Evolutionary conservation across 2,797 vertebrate species (phyloP), one percentile per base, ranked within the genome.

Genomic region (Anguilla anguilla): DNA sequence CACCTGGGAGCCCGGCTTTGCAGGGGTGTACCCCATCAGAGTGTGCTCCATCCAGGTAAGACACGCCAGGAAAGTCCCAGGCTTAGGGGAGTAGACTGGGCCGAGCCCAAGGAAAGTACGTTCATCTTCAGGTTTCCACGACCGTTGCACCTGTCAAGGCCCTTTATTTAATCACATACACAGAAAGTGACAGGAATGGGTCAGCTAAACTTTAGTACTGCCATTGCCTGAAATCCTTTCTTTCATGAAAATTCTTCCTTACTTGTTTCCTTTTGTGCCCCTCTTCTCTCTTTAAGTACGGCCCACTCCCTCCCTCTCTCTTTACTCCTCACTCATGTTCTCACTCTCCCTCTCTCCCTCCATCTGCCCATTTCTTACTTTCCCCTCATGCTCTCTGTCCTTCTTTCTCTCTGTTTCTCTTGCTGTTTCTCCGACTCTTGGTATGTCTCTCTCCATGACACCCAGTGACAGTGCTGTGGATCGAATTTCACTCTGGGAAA

Each of bases 11-110:
- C 94, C 94, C 6, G 94, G 95, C 46, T 89, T 90, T 28, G 94
- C 95, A 0, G 95, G 95, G 1, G 89, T 90, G 19, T 94, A 95
- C 19, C 92, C 93, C 0, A 90, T 95, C 49, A 91, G 90, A 25
- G 87, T 94, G 83, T 96, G 95, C 49, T 93, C 91, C 6, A 74
- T 96, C 64, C 94, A 96, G 95, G 95, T 95, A 89, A 93, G 87
- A 67, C 11, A 7, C 43, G 2, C 13, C 46, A 74, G 82, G 82
- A 28, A 84, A 72, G 83, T 35, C 31, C 53, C 51, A 61, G 35
- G 25, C 59, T 83, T 17, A 35, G 11, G 43, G 11, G 43, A 86
- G 31, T 43, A n/a, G 72, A 61, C 3, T 10, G 19, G 69, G 72
- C 61, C 61, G 6, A 67, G 61, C 22, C 61, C 25, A 67, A 67